These are phyloP conservation scores for Calypte anna DNA, from an alignment of 2,113 vertebrate species.

Conservation along the genomic window DNA sequence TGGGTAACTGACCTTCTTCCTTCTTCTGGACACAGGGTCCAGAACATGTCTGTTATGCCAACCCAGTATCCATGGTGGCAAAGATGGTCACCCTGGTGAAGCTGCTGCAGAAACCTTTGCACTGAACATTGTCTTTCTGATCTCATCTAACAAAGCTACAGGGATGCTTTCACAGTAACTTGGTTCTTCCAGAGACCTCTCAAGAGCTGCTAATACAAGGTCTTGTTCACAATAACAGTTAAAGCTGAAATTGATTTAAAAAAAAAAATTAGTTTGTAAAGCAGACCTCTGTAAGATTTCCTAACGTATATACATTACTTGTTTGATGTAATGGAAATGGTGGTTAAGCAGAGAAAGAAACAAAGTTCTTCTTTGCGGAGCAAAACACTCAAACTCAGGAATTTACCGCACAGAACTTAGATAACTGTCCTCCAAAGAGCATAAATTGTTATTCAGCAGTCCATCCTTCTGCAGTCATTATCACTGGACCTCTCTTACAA, in stretches of 20 bases:
- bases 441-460: not conserved
- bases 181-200: not conserved
- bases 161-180: not conserved
- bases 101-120: not conserved
- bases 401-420: not conserved
- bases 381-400: not conserved
- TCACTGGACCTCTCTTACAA: not conserved
- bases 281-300: not conserved
- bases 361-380: not conserved
- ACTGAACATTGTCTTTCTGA: not conserved
- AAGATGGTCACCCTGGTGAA: not conserved
- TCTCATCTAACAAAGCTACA: not conserved
- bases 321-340: not conserved
- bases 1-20: not conserved
- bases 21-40: not conserved
- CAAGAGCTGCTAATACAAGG: not conserved
- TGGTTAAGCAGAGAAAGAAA: not conserved
- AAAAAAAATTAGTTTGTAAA: not conserved
- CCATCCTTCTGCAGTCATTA: not conserved
- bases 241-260: not conserved
- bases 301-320: not conserved
- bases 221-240: not conserved
- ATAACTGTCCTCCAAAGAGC: not conserved
- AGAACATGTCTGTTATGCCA: not conserved
- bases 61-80: not conserved